Percentiles rank a stretch among this genome's conserved stretches.
Conservation (phyloP, 2,113 vertebrate genomes). For the Arizona elegans region DNA sequence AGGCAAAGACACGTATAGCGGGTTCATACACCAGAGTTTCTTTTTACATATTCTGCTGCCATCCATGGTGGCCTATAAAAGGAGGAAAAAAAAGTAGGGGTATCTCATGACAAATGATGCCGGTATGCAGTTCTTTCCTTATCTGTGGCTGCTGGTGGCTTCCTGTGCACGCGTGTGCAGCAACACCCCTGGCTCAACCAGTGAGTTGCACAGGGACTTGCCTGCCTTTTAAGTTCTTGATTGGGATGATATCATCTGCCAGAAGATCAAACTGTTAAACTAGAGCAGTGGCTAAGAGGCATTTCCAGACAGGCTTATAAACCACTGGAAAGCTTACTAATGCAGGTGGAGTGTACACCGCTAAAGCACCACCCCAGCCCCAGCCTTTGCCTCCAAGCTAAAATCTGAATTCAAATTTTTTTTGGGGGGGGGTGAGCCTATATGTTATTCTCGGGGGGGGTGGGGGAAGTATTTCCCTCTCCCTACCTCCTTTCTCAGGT, state of each 20-base stretch:
- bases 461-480: not conserved
- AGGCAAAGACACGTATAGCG: too few relatives aligned
- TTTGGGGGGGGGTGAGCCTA: not conserved
- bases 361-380: constrained; percentile 6
- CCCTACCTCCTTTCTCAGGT: fast-evolving
- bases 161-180: fast-evolving
- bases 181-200: fast-evolving
- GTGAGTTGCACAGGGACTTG: not conserved
- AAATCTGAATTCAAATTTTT: not conserved
- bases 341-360: not conserved
- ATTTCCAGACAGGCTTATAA: constrained; percentile 66
- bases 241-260: constrained; percentile 14
- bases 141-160: constrained; percentile 8
- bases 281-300: constrained; percentile 49
- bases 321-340: constrained; percentile 41
- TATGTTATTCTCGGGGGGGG: fast-evolving
- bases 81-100: not conserved
- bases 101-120: constrained; percentile 8
- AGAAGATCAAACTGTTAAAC: constrained; percentile 24
- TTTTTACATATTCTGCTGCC: not conserved
- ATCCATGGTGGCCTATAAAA: not conserved
- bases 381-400: constrained; percentile 2
- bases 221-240: constrained; percentile 22
- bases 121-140: not conserved
- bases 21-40: not conserved